Conservation (phyloP, 2,888 invertebrate genomes). For the Rhagonycha fulva region DNA sequence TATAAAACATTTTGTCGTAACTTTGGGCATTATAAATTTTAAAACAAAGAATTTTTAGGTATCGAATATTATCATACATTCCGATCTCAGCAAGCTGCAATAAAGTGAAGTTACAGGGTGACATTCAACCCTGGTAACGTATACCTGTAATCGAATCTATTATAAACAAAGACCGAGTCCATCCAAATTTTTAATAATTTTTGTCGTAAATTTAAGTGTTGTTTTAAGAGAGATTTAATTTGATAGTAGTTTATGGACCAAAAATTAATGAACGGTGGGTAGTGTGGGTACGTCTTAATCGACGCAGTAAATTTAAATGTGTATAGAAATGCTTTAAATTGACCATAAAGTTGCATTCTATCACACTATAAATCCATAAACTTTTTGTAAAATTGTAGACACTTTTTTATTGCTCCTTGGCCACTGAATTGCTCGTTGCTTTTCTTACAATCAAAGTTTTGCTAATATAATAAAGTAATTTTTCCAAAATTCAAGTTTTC, state of each 20-base stretch:
- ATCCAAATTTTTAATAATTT: background rate
- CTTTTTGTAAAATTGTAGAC: conserved; percentile 22
- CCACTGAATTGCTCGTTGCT: background rate
- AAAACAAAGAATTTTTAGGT: conserved; percentile 53
- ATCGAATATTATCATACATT: conserved; percentile 53
- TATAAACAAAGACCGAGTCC: conserved; percentile 12
- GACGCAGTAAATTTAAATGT: conserved; percentile 19
- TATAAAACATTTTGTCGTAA: conserved; percentile 8
- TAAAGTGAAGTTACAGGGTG: conserved; percentile 43
- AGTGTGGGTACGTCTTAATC: conserved; percentile 1
- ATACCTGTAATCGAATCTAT: conserved; percentile 22
- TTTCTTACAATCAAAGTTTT: no score
- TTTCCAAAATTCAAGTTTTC: no score
- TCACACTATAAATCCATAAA: conserved; percentile 31
- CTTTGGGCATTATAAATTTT: conserved; percentile 34
- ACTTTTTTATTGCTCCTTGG: conserved; percentile 26
- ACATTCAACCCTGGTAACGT: conserved; percentile 43
- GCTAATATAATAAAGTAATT: no score
- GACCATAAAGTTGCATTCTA: conserved; percentile 26
- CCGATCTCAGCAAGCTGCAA: conserved; percentile 47
- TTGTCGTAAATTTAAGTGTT: background rate
- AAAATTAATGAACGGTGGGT: conserved; percentile 10
- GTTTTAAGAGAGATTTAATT: background rate
- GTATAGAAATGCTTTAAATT: conserved; percentile 24
- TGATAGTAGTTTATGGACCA: background rate